Base-by-base conservation (phyloP, 2,113 vertebrate genomes). In the Indicator maculatus region DNA sequence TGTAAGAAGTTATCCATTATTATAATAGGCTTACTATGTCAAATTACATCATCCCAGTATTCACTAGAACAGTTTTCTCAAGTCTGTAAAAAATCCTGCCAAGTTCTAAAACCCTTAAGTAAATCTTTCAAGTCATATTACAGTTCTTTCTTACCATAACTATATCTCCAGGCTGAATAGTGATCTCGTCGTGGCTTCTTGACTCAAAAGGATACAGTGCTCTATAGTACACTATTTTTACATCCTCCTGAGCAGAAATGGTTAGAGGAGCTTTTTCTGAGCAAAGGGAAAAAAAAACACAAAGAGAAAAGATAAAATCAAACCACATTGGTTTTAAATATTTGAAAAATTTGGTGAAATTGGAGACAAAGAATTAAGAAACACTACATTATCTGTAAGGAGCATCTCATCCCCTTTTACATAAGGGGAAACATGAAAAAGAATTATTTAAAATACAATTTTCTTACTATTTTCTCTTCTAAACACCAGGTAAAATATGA, bases 121-220 rank as follows among this genome's bases (percentile, higher is more conserved):
- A 28, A 13, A 27, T 55, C 73, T 39, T 60, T 38, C 52, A 50
- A 33, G 31, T 79, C 79, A 82, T 10, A 7, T 33, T 28, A 64
- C 47, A 74, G 15, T 41, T 38, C 58, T 76, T 84, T 89, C 99
- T 97, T 98, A 99, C 99, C 99, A 99, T 99, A 87, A 99, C 98
- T 9, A 99, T 98, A 74, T 99, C 99, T 61, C 99, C 99, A 1
- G 99, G 99, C 59, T 98, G 97, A 93, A 99, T 99, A 26, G 98
- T 99, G 98, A 99, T 99, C 96, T 99, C 99, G 69, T 99, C 99
- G 1, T 99, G 99, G 96, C 99, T 99, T 93, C 99, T 98, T 63
- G 99, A 99, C 41, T 99, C 99, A 89, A 99, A 99, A 23, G 99
- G 99, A 92, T 99, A 99, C 9, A 99, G 96, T 13, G 99, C 98